Percentiles rank a stretch among this genome's conserved stretches.
Conservation (phyloP, 2,113 vertebrate genomes). For the Dromas ardeola region DNA sequence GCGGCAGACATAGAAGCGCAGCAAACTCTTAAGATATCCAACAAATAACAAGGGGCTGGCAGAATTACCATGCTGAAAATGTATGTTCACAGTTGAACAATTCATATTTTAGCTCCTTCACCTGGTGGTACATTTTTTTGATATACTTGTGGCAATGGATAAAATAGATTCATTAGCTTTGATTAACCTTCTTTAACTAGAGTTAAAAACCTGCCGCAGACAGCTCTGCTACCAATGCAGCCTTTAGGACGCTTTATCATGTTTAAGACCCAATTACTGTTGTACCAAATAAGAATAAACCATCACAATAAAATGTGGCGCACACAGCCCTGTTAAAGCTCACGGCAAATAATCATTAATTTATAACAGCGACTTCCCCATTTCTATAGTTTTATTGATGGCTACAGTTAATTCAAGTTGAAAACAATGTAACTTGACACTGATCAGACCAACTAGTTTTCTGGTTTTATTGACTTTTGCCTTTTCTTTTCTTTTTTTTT, state of each 20-base stretch:
- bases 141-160: constrained; percentile 72
- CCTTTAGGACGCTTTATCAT: constrained; percentile 81
- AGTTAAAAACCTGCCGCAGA: constrained; percentile 79
- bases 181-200: constrained; percentile 83
- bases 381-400: constrained; percentile 73
- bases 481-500: neutral
- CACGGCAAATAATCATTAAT: constrained; percentile 79
- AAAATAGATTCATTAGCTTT: constrained; percentile 83
- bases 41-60: neutral
- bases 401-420: constrained; percentile 73
- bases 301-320: constrained; percentile 78
- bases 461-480: constrained; percentile 56
- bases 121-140: constrained; percentile 64
- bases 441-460: constrained; percentile 57
- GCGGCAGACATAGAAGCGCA: neutral
- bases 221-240: constrained; percentile 67
- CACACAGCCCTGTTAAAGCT: constrained; percentile 67
- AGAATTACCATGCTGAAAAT: constrained; percentile 57
- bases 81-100: constrained; percentile 50
- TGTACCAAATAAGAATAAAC: constrained; percentile 80
- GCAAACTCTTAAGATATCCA: constrained; percentile 1
- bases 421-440: constrained; percentile 64
- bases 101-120: constrained; percentile 61
- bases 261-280: constrained; percentile 86
- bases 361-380: constrained; percentile 71